Evolutionary conservation across 2,888 invertebrate species (phyloP), one percentile per base, ranked within the genome.

Genomic region (Fabriciana adippe): DNA sequence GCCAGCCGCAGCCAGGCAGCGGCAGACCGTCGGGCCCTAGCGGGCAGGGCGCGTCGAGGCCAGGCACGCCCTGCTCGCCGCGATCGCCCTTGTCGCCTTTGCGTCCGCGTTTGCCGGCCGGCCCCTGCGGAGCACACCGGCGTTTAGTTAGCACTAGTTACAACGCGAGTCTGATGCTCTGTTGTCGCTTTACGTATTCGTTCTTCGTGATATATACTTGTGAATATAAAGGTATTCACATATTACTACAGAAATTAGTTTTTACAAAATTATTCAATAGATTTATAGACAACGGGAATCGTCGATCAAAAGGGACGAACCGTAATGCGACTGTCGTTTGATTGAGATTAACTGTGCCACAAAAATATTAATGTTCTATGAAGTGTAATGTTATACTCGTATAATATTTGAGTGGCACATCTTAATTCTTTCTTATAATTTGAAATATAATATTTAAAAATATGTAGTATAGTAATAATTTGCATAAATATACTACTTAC

Each of bases 41-140:
- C 74, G 99, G 99, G 93, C 99, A 99, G n/a, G 99, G 99, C 55
- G 99, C 99, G 92, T 99, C 99, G 79, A 99, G 93, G 50, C 99
- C 99, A 48, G 99, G 99, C 75, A 98, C 98, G 76, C 99, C 99
- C 94, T 97, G 97, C 81, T 98, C 98, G 67, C 99, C 99, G 91
- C 97, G 97, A 81, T 97, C 96, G 53, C 99, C 99, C 81, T 96
- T 96, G 88, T 97, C 97, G 47, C 99, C 99, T 91, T 97, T 97
- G 77, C 97, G 94, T 65, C 99, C 99, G 78, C 98, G 94, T 90
- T 97, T 97, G 70, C 98, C 98, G 72, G 95, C 93, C 66, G 96
- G 96, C 66, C 98, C 98, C 97, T 97, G 92, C 76, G 68, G 79
- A 79, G 75, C 73, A 75, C 68, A 26, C 26, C 26, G 26, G 26